Evolutionary conservation across 2,113 vertebrate species (phyloP), one percentile per base, ranked within the genome.

Genomic region (Pelecanoides urinatrix): DNA sequence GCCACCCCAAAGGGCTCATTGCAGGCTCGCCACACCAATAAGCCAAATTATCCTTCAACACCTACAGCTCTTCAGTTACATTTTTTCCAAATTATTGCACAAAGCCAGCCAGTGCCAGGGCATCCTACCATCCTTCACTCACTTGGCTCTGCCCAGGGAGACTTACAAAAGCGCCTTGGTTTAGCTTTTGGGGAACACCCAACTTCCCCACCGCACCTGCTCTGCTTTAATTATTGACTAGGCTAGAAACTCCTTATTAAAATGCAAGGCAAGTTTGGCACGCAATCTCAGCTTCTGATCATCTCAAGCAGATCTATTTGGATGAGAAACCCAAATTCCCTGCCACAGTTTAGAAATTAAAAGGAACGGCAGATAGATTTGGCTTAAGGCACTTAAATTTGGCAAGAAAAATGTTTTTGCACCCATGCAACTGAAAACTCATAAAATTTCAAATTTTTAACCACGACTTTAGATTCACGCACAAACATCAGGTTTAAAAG

Each of bases 101-200:
- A 8, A 44, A 79, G 18, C 13, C 73, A 67, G 65, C n/a, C 81
- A 72, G 81, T 22, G 74, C 94, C 82, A 88, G 93, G 78, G 84
- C 86, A 73, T 47, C 42, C 76, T 12, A 85, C 72, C 56, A 50
- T 25, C 82, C 84, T 36, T 88, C 61, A 4, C 68, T 62, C 4
- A 0, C 87, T 82, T 77, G 56, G 78, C 87, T 96, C 90, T 86
- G 88, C 76, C 73, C 56, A 17, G 72, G 49, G 34, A 86, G 18
- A 17, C 44, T 68, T 30, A 94, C 87, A 94, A 90, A 97, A 92
- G 91, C 7, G 9, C 77, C 92, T 92, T 95, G 88, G 90, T 96
- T 93, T 10, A 56, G 86, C 55, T 91, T 78, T 92, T 96, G 94
- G 93, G 93, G 82, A 96, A 74, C 83, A 91, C 92, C 92, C 93